These are phyloP conservation scores for Poeciliopsis prolifica DNA, from an alignment of 2,113 vertebrate genomes.

Conservation along the genomic window DNA sequence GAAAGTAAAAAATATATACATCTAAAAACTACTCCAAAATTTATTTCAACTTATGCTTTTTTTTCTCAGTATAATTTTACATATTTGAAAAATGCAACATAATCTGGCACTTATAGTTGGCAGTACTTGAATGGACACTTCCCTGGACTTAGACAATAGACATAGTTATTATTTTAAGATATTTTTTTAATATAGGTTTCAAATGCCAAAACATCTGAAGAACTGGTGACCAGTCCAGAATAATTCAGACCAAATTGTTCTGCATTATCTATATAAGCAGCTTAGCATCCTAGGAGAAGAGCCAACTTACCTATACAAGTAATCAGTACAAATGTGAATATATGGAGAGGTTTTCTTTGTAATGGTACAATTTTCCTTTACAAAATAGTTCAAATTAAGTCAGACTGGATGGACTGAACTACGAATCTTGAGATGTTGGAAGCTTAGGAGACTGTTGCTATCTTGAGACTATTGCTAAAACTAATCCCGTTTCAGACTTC, in stretches of 20 bases:
- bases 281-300: too few relatives aligned
- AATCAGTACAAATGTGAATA: too few relatives aligned
- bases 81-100: background rate
- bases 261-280: too few relatives aligned
- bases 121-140: background rate
- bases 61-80: background rate
- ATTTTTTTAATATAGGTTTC: background rate
- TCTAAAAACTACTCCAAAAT: background rate
- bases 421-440: background rate
- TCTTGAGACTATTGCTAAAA: background rate
- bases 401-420: background rate
- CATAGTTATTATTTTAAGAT: background rate
- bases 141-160: background rate
- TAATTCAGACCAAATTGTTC: too few relatives aligned
- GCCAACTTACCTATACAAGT: too few relatives aligned
- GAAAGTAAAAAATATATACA: background rate
- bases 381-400: background rate
- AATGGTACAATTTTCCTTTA: too few relatives aligned
- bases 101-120: background rate
- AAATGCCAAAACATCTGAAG: background rate
- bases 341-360: too few relatives aligned
- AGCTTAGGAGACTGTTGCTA: background rate
- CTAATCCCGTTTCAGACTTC: background rate
- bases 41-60: background rate
- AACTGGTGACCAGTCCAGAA: background rate